These are phyloP conservation scores for Metallyticus violacea DNA, from an alignment of 2,888 invertebrate species.

Conservation along the genomic window DNA sequence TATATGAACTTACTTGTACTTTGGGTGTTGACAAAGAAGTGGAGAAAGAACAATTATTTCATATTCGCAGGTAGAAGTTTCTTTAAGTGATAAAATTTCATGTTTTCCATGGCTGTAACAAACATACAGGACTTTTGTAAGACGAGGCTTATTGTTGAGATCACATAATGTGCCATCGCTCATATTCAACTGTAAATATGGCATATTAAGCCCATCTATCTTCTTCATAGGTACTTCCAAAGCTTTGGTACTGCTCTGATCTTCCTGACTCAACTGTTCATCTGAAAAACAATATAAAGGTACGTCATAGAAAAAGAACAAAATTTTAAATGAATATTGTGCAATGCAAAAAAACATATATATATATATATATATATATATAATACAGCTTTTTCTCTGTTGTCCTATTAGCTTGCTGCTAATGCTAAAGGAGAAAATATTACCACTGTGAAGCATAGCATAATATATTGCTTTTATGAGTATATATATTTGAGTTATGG, in stretches of 20 bases:
- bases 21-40: conserved; percentile 83
- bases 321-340: neutral
- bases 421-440: too few species aligned
- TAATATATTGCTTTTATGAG: too few species aligned
- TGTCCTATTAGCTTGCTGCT: too few species aligned
- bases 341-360: neutral
- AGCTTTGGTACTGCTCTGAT: neutral
- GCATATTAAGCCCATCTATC: conserved; percentile 84
- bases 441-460: too few species aligned
- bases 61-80: conserved; percentile 91
- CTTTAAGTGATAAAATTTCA: conserved; percentile 89
- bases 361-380: neutral
- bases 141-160: conserved; percentile 78
- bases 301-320: neutral
- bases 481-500: too few species aligned
- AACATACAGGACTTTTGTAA: conserved; percentile 80
- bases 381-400: too few species aligned
- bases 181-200: conserved; percentile 85
- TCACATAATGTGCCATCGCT: conserved; percentile 90
- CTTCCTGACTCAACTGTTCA: neutral
- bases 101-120: conserved; percentile 87
- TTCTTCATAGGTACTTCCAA: conserved; percentile 55
- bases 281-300: neutral
- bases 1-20: conserved; percentile 70
- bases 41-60: conserved; percentile 88